phyloP scores from a whole-genome alignment of 2,888 invertebrate species.

The Oegoconia quadripuncta region DNA sequence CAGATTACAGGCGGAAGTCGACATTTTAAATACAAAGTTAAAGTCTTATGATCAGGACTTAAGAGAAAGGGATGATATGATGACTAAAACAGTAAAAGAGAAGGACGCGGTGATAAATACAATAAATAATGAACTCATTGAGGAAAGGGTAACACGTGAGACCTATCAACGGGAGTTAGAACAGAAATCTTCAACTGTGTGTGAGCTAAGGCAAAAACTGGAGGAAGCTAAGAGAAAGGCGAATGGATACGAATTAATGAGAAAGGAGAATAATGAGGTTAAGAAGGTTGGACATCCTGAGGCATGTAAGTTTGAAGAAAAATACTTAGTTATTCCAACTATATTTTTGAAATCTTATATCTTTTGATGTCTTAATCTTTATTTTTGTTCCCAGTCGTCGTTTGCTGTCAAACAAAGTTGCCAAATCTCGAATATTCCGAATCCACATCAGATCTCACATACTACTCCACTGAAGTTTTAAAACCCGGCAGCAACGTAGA shows the following conservation, averaged over 20 bases:
- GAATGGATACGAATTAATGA: constrained; percentile 34
- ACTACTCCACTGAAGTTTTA: constrained; percentile 57
- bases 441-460: constrained; percentile 52
- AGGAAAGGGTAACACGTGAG: constrained; percentile 36
- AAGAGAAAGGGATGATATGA: constrained; percentile 20
- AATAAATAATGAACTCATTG: constrained; percentile 39
- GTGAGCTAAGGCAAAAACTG: constrained; percentile 31
- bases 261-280: constrained; percentile 50
- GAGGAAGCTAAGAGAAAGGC: constrained; percentile 30
- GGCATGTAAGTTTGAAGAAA: constrained; percentile 44
- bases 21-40: constrained; percentile 18
- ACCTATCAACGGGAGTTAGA: constrained; percentile 33
- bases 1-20: constrained; percentile 30
- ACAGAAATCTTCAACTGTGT: constrained; percentile 25
- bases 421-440: constrained; percentile 34
- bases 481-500: constrained; percentile 68
- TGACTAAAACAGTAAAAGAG: constrained; percentile 30
- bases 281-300: constrained; percentile 48
- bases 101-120: constrained; percentile 36
- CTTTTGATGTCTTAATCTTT: neutral
- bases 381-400: constrained; percentile 42
- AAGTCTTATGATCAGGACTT: neutral
- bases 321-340: neutral
- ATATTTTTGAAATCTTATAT: neutral
- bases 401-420: constrained; percentile 39